Evolutionary conservation across 2,888 invertebrate genomes (phyloP).

Genomic region (Mellilla xanthometata): DNA sequence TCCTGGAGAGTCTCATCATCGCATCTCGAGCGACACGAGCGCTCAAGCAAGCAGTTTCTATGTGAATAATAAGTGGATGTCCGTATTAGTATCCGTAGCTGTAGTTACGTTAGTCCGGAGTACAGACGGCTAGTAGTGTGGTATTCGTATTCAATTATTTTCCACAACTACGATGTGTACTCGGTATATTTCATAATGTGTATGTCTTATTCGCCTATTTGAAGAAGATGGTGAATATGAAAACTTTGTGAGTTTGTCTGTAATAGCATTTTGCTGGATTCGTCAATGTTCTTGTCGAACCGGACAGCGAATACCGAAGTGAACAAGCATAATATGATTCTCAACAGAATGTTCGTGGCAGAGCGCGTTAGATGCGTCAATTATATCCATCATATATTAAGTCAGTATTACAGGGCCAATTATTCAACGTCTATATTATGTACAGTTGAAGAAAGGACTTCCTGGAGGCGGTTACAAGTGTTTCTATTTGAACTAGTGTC

Average conservation of each 20-base stretch:
- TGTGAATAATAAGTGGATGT: slow-evolving; percentile 73
- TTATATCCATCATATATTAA: slow-evolving; percentile 59
- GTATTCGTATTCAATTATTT: too few species aligned
- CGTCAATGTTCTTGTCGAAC: too few species aligned
- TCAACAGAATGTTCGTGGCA: slow-evolving; percentile 45
- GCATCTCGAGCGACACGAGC: slow-evolving; percentile 68
- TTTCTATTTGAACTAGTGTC: too few species aligned
- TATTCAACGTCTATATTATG: slow-evolving; percentile 33
- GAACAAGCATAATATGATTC: too few species aligned
- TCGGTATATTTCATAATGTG: too few species aligned
- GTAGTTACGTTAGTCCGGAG: slow-evolving; percentile 35
- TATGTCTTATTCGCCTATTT: too few species aligned
- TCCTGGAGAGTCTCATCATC: slow-evolving; percentile 37
- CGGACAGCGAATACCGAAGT: too few species aligned
- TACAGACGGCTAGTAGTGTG: slow-evolving; percentile 3
- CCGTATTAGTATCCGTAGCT: slow-evolving; percentile 42
- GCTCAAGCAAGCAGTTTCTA: slow-evolving; percentile 75
- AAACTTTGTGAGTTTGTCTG: too few species aligned
- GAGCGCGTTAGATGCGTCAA: slow-evolving; percentile 55
- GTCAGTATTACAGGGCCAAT: slow-evolving; percentile 79
- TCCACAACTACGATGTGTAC: too few species aligned
- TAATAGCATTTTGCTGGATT: too few species aligned
- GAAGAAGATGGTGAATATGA: too few species aligned
- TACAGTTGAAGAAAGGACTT: slow-evolving; percentile 19
- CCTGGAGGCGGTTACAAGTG: too few species aligned